These are phyloP conservation scores for Perca flavescens DNA, from an alignment of 2,113 vertebrate genomes.

Conservation along the genomic window DNA sequence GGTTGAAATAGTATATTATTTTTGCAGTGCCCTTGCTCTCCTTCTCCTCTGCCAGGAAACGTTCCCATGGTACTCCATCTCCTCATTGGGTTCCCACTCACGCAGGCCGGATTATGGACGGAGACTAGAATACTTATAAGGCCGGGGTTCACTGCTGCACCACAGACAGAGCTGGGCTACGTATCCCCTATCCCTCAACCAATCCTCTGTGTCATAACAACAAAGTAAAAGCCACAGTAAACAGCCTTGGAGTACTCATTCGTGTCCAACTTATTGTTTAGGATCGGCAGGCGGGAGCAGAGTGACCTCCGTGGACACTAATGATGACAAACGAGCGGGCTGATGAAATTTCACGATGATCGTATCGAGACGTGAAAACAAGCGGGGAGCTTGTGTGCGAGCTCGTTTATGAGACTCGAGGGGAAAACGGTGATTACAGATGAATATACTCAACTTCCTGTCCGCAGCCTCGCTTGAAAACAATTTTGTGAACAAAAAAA, in stretches of 20 bases:
- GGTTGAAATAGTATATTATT: slow-evolving; percentile 23
- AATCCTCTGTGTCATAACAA: slow-evolving; percentile 36
- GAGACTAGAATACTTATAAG: slow-evolving; percentile 72
- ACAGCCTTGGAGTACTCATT: slow-evolving; percentile 1
- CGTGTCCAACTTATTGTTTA: slow-evolving; percentile 44
- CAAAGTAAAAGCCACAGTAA: slow-evolving; percentile 46
- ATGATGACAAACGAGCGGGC: slow-evolving; percentile 68
- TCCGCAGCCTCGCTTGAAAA: slow-evolving; percentile 48
- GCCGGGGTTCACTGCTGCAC: slow-evolving; percentile 52
- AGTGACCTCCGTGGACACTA: slow-evolving; percentile 54
- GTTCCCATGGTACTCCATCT: slow-evolving; percentile 69
- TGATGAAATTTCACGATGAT: slow-evolving; percentile 65
- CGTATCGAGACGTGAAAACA: slow-evolving; percentile 62
- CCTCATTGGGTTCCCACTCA: slow-evolving; percentile 71
- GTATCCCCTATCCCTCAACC: slow-evolving; percentile 29
- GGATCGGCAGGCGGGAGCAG: slow-evolving; percentile 42
- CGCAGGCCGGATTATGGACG: slow-evolving; percentile 67
- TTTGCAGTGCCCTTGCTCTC: slow-evolving; percentile 39
- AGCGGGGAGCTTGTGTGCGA: slow-evolving; percentile 42
- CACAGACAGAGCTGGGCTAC: slow-evolving; percentile 27
- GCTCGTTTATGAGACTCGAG: slow-evolving; percentile 48
- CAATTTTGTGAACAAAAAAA: slow-evolving; percentile 37
- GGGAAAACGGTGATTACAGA: slow-evolving; percentile 62
- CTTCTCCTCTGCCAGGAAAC: slow-evolving; percentile 48
- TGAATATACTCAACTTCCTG: slow-evolving; percentile 44